Evolutionary conservation across 2,113 vertebrate species (phyloP).

Genomic region (Charina bottae): DNA sequence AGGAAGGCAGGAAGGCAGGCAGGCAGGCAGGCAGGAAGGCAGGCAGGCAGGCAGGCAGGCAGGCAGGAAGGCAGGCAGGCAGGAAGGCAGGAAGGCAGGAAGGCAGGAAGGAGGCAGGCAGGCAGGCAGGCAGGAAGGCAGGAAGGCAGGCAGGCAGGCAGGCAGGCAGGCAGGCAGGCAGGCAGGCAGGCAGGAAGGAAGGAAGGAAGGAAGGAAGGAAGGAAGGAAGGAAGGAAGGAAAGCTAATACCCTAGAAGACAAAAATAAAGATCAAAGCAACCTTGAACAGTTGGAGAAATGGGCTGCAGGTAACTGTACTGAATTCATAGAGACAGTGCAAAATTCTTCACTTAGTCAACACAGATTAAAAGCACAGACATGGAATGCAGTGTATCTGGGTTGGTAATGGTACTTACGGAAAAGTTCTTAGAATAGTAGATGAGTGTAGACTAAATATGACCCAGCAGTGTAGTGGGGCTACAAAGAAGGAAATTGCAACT

Average conservation of each 20-base stretch:
- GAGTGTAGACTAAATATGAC: not conserved
- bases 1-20: not conserved
- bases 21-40: too few species aligned
- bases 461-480: not conserved
- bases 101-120: not conserved
- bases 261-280: not conserved
- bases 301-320: not conserved
- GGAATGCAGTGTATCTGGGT: not conserved
- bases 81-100: not conserved
- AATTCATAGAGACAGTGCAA: not conserved
- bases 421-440: not conserved
- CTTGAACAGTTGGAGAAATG: not conserved
- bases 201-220: not conserved
- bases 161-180: too few species aligned
- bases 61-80: not conserved
- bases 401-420: not conserved
- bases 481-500: too few species aligned
- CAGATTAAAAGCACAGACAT: not conserved
- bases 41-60: rapidly evolving
- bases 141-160: not conserved
- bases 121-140: rapidly evolving
- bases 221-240: not conserved
- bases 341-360: not conserved
- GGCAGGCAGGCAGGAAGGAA: not conserved
- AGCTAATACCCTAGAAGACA: not conserved